Evolutionary conservation across 53 echinoderm and acorn worm genomes (phyloP), one percentile per base, ranked within the genome.

Genomic region (Holothuria leucospilota): DNA sequence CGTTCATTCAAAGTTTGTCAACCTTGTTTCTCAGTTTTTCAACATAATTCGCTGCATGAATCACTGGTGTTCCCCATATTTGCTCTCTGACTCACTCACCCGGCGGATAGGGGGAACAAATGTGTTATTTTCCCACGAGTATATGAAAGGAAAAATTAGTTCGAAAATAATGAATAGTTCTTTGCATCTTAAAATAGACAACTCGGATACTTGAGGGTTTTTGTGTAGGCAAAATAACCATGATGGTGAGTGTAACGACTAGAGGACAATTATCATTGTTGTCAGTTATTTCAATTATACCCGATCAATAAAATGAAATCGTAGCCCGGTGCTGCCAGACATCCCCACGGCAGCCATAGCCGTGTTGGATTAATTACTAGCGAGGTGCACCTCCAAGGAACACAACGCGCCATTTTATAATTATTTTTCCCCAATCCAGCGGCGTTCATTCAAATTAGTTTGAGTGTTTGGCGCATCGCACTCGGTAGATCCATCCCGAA

Each of bases 21-120:
- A 16, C 56, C 56, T 56, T 56, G 56, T 18, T 40, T 9, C 18
- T 18, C 15, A 56, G 56, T 10, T 46, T 56, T 56, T 12, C 18
- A 16, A 56, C 56, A 56, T 56, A 56, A 56, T 56, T 56, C 56
- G 15, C 18, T 56, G 56, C 56, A 39, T 72, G 72, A 72, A 39
- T 72, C 72, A 72, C 34, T 39, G 72, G 72, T 72, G 75, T 27
- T 75, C 75, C 75, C 75, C 75, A 75, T 75, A 75, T 25, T 52
- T 75, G 13, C 49, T 20, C 26, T 26, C n/a, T 75, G 75, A 75
- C 51, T 75, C 75, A 74, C 74, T 27, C n/a, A 75, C 75, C 28
- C 56, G 56, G 56, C 56, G 56, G 56, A 56, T 56, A 56, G 56
- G 56, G 46, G 56, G 18, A 56, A 56, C 56, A 56, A 56, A 56